These are phyloP conservation scores for Prosapia bicincta DNA, from an alignment of 2,888 invertebrate species.

Conservation along the genomic window DNA sequence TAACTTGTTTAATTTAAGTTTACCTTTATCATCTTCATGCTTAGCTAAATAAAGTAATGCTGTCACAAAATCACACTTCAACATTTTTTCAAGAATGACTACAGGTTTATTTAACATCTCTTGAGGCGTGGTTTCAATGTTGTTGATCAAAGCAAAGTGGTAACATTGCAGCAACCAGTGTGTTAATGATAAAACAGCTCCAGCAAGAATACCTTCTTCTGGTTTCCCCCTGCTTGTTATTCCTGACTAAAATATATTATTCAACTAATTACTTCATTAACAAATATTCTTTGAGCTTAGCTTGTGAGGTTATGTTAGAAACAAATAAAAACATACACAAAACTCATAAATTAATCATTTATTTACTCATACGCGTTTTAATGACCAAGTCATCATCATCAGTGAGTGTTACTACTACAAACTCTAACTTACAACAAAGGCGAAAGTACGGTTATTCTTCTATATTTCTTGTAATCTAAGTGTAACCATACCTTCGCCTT, in stretches of 20 bases:
- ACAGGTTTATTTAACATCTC: conserved; percentile 69
- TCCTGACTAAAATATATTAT: conserved; percentile 50
- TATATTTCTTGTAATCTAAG: too few species aligned
- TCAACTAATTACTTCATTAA: too few species aligned
- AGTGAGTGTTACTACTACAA: too few species aligned
- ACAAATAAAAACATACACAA: too few species aligned
- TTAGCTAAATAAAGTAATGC: conserved; percentile 81
- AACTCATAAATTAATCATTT: too few species aligned
- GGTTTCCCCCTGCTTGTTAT: conserved; percentile 74
- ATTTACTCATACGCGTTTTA: too few species aligned
- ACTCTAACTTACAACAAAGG: too few species aligned
- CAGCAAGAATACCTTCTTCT: conserved; percentile 82
- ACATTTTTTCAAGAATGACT: conserved; percentile 61
- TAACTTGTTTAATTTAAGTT: too few species aligned
- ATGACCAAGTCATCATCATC: too few species aligned
- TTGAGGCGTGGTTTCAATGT: conserved; percentile 26
- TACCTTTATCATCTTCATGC: conserved; percentile 58
- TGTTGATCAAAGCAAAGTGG: conserved; percentile 40
- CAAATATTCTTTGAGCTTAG: too few species aligned
- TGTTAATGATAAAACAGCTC: conserved; percentile 75
- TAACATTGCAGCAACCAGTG: conserved; percentile 80
- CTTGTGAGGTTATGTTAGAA: too few species aligned
- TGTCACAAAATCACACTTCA: conserved; percentile 69
- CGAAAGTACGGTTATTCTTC: too few species aligned
- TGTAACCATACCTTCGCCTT: neutral